These are phyloP conservation scores for Prolemur simus DNA, from an alignment of 2,113 vertebrate genomes.

Conservation along the genomic window DNA sequence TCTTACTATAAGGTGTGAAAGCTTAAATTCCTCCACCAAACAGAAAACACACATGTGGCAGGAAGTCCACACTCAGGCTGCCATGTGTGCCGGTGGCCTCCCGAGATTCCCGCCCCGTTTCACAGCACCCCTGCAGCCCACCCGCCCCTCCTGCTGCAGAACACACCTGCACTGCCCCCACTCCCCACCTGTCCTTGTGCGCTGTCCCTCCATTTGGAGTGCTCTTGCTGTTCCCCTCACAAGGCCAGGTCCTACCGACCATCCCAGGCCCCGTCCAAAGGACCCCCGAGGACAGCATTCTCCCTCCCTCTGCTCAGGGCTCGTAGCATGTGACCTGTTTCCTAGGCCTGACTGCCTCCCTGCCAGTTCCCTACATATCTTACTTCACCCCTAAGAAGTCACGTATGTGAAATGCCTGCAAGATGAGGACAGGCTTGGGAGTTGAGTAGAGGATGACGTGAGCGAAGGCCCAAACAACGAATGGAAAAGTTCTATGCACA, in stretches of 20 bases:
- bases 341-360: background rate
- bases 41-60: fast-evolving
- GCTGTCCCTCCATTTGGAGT: fast-evolving
- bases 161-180: fast-evolving
- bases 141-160: background rate
- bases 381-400: background rate
- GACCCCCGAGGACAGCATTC: too few species aligned
- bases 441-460: background rate
- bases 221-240: background rate
- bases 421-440: fast-evolving
- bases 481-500: background rate
- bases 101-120: fast-evolving
- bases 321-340: fast-evolving
- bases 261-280: background rate
- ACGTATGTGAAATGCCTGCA: fast-evolving
- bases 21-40: too few species aligned
- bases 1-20: fast-evolving
- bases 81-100: fast-evolving
- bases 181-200: background rate
- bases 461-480: background rate
- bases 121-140: background rate
- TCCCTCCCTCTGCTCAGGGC: too few species aligned
- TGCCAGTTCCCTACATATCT: fast-evolving
- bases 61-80: fast-evolving
- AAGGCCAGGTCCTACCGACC: background rate